Base-by-base conservation (phyloP, 2,888 invertebrate species). In the Lithophane leautieri region DNA sequence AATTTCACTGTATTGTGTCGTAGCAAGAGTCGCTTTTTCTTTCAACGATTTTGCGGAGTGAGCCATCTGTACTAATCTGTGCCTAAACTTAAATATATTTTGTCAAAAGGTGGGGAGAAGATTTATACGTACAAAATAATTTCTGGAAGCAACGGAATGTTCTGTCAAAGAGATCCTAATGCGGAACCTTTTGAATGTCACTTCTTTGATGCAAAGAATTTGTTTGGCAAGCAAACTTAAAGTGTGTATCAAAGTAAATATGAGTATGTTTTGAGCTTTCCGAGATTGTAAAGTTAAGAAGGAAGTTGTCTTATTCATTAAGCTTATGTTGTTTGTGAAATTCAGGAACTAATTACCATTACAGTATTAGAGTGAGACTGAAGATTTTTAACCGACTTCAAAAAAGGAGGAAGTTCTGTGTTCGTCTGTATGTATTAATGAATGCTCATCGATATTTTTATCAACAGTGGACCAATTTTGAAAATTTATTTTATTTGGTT, bases 161-260 rank as follows among this genome's bases (percentile, higher is more conserved):
- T 70, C 9, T 56, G 22, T 56, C 54, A 56, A 47, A 76, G 76
- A 75, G 25, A 65, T 56, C 47, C 65, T 47, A 47, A 54, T 25
- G 22, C 25, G 56, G 76, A 54, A 54, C 25, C 76, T 63, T 60
- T 73, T n/a, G 28, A 60, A 60, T 60, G 9, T n/a, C 75, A 60
- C 60, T 42, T 42, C n/a, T 76, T 65, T 56, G 65, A 77, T 47
- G 54, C 25, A 56, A 74, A 77, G 40, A 47, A 75, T 65, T 54
- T 77, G 40, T 50, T 66, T 42, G n/a, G 28, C 2, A 44, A 34
- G 34, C 12, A 60, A 66, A 50, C 52, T 22, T 60, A 9, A 58
- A 60, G 60, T 52, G 61, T 54, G 12, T 61, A 34, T 40, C 40
- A 44, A 78, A 70, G 52, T 52, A 61, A 76, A 78, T 61, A 67